These are phyloP conservation scores for Microctenopoma lineatum DNA, from an alignment of 2,797 vertebrate genomes.

Conservation along the genomic window DNA sequence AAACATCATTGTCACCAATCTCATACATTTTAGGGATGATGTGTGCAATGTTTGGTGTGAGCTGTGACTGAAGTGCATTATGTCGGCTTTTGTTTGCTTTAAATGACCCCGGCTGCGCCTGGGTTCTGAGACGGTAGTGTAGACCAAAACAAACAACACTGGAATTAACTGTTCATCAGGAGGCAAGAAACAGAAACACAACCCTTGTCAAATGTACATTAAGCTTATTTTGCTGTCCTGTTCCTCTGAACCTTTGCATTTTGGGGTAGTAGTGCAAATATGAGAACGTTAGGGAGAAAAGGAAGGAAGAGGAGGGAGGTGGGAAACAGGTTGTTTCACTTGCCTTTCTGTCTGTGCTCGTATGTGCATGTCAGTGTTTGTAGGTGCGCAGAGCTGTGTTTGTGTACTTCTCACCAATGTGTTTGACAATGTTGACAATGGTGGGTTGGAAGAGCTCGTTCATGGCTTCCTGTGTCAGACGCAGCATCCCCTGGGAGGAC, in stretches of 20 bases:
- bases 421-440: constrained; percentile 89
- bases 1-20: constrained; percentile 19
- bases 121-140: too few species aligned
- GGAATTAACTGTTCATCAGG: too few species aligned
- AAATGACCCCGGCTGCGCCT: too few species aligned
- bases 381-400: not conserved
- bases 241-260: too few species aligned
- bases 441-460: constrained; percentile 97
- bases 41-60: constrained; percentile 7
- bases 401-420: constrained; percentile 87
- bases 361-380: not conserved
- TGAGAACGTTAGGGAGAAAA: not conserved
- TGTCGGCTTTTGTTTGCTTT: too few species aligned
- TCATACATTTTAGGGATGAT: not conserved
- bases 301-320: too few species aligned
- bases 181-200: too few species aligned
- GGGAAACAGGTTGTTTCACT: too few species aligned
- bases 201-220: too few species aligned
- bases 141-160: too few species aligned
- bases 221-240: too few species aligned
- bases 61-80: not conserved
- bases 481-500: constrained; percentile 97
- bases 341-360: not conserved
- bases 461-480: constrained; percentile 93
- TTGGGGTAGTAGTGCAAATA: not conserved